These are phyloP conservation scores for Motacilla tschutschensis DNA, from an alignment of 2,113 vertebrate species.

Conservation along the genomic window DNA sequence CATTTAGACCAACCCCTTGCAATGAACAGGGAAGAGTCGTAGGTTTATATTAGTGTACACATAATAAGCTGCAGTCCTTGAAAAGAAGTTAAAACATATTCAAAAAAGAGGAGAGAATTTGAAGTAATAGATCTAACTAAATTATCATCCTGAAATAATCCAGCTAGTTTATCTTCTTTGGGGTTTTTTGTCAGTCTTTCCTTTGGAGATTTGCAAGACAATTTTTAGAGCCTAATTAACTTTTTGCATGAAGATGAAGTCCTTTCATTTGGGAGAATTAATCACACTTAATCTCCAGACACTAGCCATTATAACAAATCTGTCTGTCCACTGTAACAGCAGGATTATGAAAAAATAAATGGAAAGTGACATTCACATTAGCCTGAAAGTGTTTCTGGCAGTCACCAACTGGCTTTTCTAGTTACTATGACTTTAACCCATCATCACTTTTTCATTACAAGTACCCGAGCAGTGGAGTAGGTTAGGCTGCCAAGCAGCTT, in stretches of 20 bases:
- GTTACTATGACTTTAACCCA: not conserved
- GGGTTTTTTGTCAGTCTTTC: not conserved
- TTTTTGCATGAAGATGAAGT: conserved; percentile 6
- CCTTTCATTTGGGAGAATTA: conserved; percentile 42
- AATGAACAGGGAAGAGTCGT: not conserved
- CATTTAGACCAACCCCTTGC: not conserved
- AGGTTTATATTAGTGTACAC: not conserved
- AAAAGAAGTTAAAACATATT: not conserved
- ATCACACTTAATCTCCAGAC: conserved; percentile 45
- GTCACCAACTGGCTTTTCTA: conserved; percentile 32
- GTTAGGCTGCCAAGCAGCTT: not conserved
- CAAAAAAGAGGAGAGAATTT: not conserved
- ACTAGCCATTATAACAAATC: conserved; percentile 33
- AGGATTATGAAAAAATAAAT: conserved; percentile 55
- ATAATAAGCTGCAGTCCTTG: not conserved
- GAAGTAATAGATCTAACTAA: not conserved
- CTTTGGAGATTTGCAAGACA: conserved; percentile 1
- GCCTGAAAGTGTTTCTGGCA: conserved; percentile 34
- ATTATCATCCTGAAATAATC: conserved; percentile 6
- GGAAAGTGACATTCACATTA: conserved; percentile 51
- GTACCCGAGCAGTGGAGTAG: not conserved
- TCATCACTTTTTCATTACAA: conserved; percentile 52
- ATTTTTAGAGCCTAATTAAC: conserved; percentile 22
- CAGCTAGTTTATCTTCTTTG: not conserved
- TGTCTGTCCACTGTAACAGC: conserved; percentile 39